phyloP scores from a whole-genome alignment of 2,797 vertebrate genomes.

The Gobio occitaniae region DNA sequence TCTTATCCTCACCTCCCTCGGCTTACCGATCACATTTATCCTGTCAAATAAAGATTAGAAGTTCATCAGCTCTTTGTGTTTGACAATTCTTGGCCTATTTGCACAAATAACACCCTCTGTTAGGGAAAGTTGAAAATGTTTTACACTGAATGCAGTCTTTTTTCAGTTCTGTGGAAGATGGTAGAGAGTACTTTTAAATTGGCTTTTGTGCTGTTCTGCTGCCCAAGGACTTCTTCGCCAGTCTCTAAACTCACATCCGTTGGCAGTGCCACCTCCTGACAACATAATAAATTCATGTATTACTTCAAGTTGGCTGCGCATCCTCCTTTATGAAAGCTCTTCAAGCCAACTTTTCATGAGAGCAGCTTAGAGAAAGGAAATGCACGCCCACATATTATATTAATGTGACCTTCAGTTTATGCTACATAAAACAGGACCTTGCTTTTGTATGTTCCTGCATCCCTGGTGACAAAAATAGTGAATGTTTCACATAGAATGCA shows the following conservation, averaged over 20 bases:
- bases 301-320: slow-evolving; percentile 37
- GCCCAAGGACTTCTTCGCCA: slow-evolving; percentile 2
- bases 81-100: slow-evolving; percentile 25
- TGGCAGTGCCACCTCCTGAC: slow-evolving; percentile 37
- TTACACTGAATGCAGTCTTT: slow-evolving; percentile 1
- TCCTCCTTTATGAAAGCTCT: slow-evolving; percentile 33
- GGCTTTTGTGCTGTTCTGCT: slow-evolving; percentile 26
- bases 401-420: slow-evolving; percentile 41
- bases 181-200: not conserved
- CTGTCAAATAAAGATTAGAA: slow-evolving; percentile 78
- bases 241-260: not conserved
- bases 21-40: slow-evolving; percentile 67
- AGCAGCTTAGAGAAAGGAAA: slow-evolving; percentile 33
- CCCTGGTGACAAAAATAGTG: slow-evolving; percentile 29
- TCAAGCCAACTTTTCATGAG: slow-evolving; percentile 16
- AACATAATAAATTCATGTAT: slow-evolving; percentile 43
- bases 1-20: slow-evolving; percentile 4
- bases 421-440: slow-evolving; percentile 13
- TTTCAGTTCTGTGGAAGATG: not conserved
- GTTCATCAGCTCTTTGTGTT: slow-evolving; percentile 60
- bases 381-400: slow-evolving; percentile 28
- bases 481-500: slow-evolving; percentile 17
- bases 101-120: slow-evolving; percentile 11
- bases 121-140: not conserved
- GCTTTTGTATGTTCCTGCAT: slow-evolving; percentile 27